A percentile compares a stretch with the other conserved stretches of the same genome.
Conservation (phyloP, 2,888 invertebrate genomes). For the Uropetala carovei region DNA sequence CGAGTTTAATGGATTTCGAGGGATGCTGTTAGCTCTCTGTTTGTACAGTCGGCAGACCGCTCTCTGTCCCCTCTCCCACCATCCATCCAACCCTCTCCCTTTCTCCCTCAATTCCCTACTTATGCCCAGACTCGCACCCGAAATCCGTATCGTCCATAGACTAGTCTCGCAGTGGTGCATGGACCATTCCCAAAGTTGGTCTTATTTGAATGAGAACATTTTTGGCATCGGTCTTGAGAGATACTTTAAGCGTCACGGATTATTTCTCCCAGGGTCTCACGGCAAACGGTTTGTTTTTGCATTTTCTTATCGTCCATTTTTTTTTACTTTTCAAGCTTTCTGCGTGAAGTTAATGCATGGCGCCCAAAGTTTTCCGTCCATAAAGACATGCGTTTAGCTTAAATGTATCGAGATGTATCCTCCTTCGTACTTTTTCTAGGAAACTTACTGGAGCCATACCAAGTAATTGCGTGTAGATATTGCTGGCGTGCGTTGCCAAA, state of each 20-base stretch:
- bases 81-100: neutral
- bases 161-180: neutral
- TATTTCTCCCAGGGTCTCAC: neutral
- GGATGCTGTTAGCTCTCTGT: slow-evolving; percentile 54
- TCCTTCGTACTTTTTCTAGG: too few species aligned
- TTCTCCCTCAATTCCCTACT: neutral
- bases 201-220: neutral
- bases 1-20: slow-evolving; percentile 62
- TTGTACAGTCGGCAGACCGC: slow-evolving; percentile 34
- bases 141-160: neutral
- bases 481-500: too few species aligned
- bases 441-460: too few species aligned
- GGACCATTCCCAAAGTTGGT: neutral
- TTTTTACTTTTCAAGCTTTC: neutral
- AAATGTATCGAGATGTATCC: too few species aligned
- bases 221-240: neutral
- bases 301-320: too few species aligned
- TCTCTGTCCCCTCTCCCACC: neutral
- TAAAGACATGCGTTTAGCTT: neutral
- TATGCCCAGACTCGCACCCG: slow-evolving; percentile 6
- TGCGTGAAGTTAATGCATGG: neutral
- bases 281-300: too few species aligned
- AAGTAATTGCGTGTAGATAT: too few species aligned
- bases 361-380: neutral
- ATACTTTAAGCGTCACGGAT: neutral